A percentile compares a stretch with the other conserved stretches of the same genome.
These are phyloP conservation scores for Hiodon alosoides DNA, from an alignment of 2,113 vertebrate genomes.

Conservation along the genomic window DNA sequence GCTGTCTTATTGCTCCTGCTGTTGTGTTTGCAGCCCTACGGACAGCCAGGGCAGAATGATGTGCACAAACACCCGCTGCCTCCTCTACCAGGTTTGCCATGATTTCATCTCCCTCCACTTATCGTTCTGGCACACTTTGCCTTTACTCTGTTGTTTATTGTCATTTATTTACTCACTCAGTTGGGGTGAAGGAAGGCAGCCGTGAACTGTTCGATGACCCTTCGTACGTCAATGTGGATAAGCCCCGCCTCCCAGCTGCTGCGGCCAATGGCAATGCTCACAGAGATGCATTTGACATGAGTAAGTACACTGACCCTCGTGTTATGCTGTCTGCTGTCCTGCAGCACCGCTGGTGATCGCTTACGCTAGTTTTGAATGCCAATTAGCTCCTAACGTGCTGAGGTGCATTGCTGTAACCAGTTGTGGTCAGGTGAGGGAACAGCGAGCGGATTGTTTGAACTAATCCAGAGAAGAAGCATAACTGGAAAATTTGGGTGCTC, in stretches of 20 bases:
- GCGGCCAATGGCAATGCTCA: slow-evolving; percentile 77
- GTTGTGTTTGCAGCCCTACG: slow-evolving; percentile 62
- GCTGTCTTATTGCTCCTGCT: neutral
- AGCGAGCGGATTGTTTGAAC: no score
- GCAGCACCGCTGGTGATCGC: neutral
- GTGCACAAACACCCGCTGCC: slow-evolving; percentile 71
- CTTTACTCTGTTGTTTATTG: neutral
- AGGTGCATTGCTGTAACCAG: no score
- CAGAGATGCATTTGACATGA: slow-evolving; percentile 93
- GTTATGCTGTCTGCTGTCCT: neutral
- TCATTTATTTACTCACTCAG: slow-evolving; percentile 25
- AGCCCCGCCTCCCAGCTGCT: slow-evolving; percentile 58
- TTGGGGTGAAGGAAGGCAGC: slow-evolving; percentile 55
- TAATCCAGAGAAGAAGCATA: no score
- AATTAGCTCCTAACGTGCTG: no score
- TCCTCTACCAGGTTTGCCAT: slow-evolving; percentile 63
- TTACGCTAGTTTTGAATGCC: no score
- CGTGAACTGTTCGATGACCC: slow-evolving; percentile 85
- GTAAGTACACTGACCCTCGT: slow-evolving; percentile 53
- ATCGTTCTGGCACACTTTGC: neutral
- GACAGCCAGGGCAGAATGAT: slow-evolving; percentile 67
- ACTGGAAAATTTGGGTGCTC: no score
- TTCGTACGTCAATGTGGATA: slow-evolving; percentile 93
- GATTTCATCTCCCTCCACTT: neutral
- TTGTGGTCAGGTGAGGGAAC: no score